Evolutionary conservation across 2,113 vertebrate species (phyloP).

Genomic region (Ceuthmochares aereus): DNA sequence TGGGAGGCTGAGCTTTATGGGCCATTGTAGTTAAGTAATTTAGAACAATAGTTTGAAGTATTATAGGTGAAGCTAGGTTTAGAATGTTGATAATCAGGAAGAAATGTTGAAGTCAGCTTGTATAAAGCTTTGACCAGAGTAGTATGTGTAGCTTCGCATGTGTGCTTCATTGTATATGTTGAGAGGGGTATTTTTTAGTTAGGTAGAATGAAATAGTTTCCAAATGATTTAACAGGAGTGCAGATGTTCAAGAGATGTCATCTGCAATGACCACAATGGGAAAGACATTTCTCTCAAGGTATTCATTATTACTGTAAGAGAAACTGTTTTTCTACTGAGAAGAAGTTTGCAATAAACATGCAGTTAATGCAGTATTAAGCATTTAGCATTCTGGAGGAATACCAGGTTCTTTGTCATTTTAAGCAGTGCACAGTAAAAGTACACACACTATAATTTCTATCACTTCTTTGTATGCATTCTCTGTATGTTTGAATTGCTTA

Average conservation of each 20-base stretch:
- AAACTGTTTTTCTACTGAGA: background rate
- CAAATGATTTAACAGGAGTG: background rate
- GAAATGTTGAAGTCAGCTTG: background rate
- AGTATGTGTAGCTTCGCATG: background rate
- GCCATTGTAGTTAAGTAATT: background rate
- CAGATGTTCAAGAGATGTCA: background rate
- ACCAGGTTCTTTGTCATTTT: background rate
- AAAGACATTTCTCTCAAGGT: background rate
- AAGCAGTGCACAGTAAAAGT: background rate
- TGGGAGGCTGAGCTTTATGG: slow-evolving; percentile 16
- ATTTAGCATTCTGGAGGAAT: background rate
- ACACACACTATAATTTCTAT: background rate
- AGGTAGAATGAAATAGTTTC: background rate
- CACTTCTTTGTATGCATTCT: background rate
- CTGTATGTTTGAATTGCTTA: background rate
- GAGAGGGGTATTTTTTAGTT: background rate
- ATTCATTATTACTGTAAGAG: background rate
- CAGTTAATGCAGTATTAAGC: background rate
- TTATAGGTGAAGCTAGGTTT: background rate
- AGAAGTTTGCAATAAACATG: background rate
- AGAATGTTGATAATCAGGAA: background rate
- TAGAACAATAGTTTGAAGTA: background rate
- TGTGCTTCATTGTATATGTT: accelerated
- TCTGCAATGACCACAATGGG: background rate
- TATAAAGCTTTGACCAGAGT: background rate